Evolutionary conservation across 2,888 invertebrate genomes (phyloP).

Genomic region (Onchidella celtica): DNA sequence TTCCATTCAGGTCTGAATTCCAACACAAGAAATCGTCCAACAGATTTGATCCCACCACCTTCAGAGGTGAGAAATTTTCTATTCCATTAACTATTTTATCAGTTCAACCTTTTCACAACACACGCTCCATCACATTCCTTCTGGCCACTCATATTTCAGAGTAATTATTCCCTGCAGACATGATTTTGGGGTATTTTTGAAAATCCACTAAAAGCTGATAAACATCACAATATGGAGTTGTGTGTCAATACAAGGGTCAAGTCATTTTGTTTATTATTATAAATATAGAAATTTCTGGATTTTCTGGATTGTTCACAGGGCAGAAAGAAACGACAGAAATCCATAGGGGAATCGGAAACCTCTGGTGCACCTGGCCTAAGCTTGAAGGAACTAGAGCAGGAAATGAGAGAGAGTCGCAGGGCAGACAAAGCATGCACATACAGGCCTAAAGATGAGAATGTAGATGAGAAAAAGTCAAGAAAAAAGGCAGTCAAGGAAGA

Average conservation of each 20-base stretch:
- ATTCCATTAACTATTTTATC: too few relatives aligned
- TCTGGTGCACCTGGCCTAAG: constrained; percentile 69
- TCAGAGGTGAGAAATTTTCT: constrained; percentile 45
- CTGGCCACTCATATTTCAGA: too few relatives aligned
- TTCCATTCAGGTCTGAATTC: constrained; percentile 87
- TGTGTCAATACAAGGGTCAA: too few relatives aligned
- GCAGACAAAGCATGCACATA: constrained; percentile 69
- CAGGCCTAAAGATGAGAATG: constrained; percentile 72
- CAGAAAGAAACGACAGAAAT: constrained; percentile 64
- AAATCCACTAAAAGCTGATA: too few relatives aligned
- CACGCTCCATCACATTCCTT: too few relatives aligned
- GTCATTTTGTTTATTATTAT: too few relatives aligned
- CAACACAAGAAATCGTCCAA: constrained; percentile 95
- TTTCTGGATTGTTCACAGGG: too few relatives aligned
- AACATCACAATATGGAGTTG: too few relatives aligned
- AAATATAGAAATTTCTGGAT: too few relatives aligned
- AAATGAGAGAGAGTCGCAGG: constrained; percentile 55
- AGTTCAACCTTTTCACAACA: too few relatives aligned
- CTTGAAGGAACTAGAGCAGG: constrained; percentile 66
- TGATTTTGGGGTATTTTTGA: too few relatives aligned
- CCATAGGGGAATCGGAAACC: constrained; percentile 67
- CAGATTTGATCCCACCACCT: constrained; percentile 78
- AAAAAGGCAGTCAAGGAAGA: constrained; percentile 77
- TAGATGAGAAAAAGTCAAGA: constrained; percentile 73
- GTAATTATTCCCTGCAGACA: too few relatives aligned